phyloP scores from a whole-genome alignment of 2,797 vertebrate genomes.

The Coregonus sp. region DNA sequence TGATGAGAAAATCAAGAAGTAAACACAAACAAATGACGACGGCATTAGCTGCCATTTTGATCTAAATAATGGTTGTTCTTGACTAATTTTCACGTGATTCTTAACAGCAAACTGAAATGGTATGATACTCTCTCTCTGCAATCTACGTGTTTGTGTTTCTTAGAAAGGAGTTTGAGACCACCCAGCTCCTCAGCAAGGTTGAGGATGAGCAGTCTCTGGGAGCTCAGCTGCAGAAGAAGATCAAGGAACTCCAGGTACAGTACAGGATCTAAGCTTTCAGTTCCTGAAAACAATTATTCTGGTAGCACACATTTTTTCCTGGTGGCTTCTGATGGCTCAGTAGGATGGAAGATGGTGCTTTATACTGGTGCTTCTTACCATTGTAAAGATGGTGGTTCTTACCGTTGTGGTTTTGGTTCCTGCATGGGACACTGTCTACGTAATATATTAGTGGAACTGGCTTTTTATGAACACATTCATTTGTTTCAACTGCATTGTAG shows the following conservation, averaged over 20 bases:
- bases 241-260: conserved; percentile 30
- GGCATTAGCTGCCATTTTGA: neutral
- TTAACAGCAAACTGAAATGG: neutral
- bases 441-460: neutral
- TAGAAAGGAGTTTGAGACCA: conserved; percentile 54
- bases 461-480: neutral
- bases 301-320: neutral
- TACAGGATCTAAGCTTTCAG: neutral
- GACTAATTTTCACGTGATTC: neutral
- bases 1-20: conserved; percentile 38
- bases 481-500: neutral
- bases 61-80: neutral
- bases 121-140: neutral
- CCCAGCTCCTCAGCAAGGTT: conserved; percentile 69
- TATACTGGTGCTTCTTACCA: neutral
- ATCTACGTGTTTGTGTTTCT: neutral
- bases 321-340: neutral
- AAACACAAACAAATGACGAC: neutral
- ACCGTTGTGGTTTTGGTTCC: too few species aligned
- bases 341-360: neutral
- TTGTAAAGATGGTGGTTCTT: neutral
- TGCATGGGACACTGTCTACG: neutral
- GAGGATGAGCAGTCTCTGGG: conserved; percentile 63
- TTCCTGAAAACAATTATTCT: neutral
- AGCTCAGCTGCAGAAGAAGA: conserved; percentile 74